A percentile compares a stretch with the other conserved stretches of the same genome.
Conservation (phyloP, 53 echinoderm and acorn worm species). For the Pentamera pediparva region DNA sequence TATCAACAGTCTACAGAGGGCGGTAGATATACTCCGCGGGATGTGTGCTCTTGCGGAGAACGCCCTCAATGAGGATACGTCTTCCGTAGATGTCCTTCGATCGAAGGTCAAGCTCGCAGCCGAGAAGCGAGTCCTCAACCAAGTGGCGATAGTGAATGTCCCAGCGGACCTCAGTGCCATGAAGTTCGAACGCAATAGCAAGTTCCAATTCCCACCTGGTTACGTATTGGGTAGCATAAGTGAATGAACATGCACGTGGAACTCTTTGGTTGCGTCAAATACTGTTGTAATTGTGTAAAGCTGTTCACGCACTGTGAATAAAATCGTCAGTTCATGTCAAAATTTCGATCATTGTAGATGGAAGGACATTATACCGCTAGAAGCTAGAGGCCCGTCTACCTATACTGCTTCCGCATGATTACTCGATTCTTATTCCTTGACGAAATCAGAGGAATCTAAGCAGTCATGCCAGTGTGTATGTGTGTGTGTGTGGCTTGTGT, state of each 20-base stretch:
- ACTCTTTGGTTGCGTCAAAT: not conserved
- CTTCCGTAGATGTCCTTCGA: conserved; percentile 62
- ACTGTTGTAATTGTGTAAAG: too few species aligned
- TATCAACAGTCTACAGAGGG: conserved; percentile 77
- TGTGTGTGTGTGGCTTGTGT: too few species aligned
- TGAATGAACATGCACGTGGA: conserved; percentile 18
- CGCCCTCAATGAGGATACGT: conserved; percentile 51
- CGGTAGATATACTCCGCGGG: conserved; percentile 72
- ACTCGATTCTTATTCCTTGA: too few species aligned
- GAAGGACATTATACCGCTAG: too few species aligned
- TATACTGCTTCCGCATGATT: too few species aligned
- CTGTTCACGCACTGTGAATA: too few species aligned
- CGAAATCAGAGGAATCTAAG: too few species aligned
- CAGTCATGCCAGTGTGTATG: too few species aligned
- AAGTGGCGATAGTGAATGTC: conserved; percentile 63
- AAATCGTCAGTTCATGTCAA: too few species aligned
- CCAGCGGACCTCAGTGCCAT: conserved; percentile 76
- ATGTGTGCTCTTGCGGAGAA: conserved; percentile 82
- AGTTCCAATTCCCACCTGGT: conserved; percentile 41
- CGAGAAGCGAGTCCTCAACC: conserved; percentile 55
- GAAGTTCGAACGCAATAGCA: conserved; percentile 55
- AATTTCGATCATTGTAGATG: too few species aligned
- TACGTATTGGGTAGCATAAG: conserved; percentile 64
- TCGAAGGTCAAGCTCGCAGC: conserved; percentile 67
- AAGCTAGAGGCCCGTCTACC: too few species aligned